A percentile compares a stretch with the other conserved stretches of the same genome.
phyloP scores from a whole-genome alignment of 2,797 vertebrate genomes.

The Gallinago nigripennis region DNA sequence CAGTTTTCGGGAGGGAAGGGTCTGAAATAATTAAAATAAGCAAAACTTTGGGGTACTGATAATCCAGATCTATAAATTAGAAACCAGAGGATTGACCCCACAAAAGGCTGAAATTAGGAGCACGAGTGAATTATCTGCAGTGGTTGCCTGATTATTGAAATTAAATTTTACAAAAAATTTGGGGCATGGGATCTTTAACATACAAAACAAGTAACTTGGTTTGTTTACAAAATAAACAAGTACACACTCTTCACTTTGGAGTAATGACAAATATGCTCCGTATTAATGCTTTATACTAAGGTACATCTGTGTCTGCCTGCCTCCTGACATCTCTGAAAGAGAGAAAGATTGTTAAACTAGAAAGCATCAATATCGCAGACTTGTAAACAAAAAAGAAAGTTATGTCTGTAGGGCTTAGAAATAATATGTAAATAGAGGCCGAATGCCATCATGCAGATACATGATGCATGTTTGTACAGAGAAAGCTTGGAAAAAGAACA shows the following conservation, averaged over 20 bases:
- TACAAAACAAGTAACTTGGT: background rate
- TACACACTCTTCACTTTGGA: background rate
- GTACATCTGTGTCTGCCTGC: background rate
- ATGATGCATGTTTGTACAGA: background rate
- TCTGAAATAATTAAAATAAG: background rate
- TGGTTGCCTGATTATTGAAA: background rate
- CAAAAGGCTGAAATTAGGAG: background rate
- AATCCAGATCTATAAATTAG: background rate
- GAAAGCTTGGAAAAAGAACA: background rate
- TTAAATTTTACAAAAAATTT: background rate
- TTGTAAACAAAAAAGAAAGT: conserved; percentile 7
- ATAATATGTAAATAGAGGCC: background rate
- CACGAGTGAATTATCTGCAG: background rate
- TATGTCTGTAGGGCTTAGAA: background rate
- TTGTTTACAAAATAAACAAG: background rate
- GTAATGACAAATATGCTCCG: background rate
- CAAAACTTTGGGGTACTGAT: background rate
- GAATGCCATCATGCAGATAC: background rate
- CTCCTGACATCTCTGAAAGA: background rate
- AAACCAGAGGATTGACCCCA: background rate
- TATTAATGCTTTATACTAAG: background rate
- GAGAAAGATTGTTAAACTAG: background rate
- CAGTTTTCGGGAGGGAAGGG: background rate
- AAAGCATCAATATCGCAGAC: background rate
- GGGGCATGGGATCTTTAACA: background rate